phyloP scores from a whole-genome alignment of 2,113 vertebrate genomes.

The Panthera uncia region DNA sequence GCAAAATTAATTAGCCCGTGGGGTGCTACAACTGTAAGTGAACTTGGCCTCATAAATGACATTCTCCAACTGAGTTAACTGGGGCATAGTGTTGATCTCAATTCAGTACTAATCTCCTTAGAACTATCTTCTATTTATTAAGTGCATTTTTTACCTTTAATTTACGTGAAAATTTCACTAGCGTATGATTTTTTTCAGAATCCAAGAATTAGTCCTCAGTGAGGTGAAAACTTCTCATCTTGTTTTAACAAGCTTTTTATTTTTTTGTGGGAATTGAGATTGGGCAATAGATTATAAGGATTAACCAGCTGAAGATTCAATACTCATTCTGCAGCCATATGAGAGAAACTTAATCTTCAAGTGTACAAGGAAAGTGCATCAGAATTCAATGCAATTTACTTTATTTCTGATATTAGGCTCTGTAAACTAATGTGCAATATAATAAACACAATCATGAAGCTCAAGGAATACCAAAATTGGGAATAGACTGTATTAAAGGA shows the following conservation, averaged over 20 bases:
- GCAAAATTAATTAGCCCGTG: constrained; percentile 34
- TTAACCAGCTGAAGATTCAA: constrained; percentile 46
- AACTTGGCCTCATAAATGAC: not conserved
- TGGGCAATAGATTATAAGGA: constrained; percentile 52
- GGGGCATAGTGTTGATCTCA: not conserved
- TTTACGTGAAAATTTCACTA: constrained; percentile 48
- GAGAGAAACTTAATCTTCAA: constrained; percentile 66
- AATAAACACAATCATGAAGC: not conserved
- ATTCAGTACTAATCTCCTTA: not conserved
- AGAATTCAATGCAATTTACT: constrained; percentile 54
- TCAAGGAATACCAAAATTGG: not conserved
- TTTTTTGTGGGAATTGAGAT: constrained; percentile 69
- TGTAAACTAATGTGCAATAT: constrained; percentile 26
- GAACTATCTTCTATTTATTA: constrained; percentile 18
- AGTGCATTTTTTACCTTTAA: constrained; percentile 63
- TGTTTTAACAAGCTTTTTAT: constrained; percentile 71
- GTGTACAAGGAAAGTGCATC: constrained; percentile 16
- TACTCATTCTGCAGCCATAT: not conserved
- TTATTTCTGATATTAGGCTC: constrained; percentile 48
- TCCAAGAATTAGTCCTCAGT: constrained; percentile 52
- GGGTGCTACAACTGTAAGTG: not conserved
- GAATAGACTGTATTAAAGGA: not conserved
- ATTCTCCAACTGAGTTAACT: not conserved
- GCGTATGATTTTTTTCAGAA: not conserved
- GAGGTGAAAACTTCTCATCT: constrained; percentile 62